A percentile compares a stretch with the other conserved stretches of the same genome.
phyloP scores from a whole-genome alignment of 2,113 vertebrate species.

The Canis aureus region DNA sequence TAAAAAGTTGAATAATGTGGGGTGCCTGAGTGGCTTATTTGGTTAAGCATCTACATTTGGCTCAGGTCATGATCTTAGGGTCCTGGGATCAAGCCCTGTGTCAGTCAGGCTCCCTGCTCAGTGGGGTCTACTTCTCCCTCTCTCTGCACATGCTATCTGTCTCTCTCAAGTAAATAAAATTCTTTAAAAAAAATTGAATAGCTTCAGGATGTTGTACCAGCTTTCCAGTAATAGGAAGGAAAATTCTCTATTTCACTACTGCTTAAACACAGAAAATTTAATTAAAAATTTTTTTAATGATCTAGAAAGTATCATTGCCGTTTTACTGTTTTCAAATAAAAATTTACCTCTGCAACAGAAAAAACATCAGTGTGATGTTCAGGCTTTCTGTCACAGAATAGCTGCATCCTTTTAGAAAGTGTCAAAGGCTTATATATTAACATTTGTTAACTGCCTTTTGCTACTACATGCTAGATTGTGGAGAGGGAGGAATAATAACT shows the following conservation, averaged over 20 bases:
- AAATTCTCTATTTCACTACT: neutral
- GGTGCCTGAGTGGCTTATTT: neutral
- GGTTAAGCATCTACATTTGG: neutral
- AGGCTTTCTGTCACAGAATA: neutral
- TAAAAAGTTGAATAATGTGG: conserved; percentile 46
- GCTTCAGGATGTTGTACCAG: neutral
- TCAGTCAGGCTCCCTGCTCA: neutral
- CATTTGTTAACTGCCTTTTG: neutral
- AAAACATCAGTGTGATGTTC: neutral
- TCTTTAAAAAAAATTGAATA: neutral
- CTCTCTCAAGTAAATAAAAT: neutral
- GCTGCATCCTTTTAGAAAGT: neutral
- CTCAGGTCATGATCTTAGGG: neutral
- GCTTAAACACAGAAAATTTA: neutral
- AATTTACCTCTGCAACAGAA: neutral
- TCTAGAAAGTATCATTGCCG: neutral
- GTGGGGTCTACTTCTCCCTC: too few species aligned
- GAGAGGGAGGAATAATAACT: neutral
- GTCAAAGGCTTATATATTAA: neutral
- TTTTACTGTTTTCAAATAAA: conserved; percentile 39
- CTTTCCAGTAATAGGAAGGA: neutral
- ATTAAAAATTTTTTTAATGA: neutral
- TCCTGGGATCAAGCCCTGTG: neutral
- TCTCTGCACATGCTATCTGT: neutral
- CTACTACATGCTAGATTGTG: neutral